These are phyloP conservation scores for Cichladusa arquata DNA, from an alignment of 2,113 vertebrate species.

Conservation along the genomic window DNA sequence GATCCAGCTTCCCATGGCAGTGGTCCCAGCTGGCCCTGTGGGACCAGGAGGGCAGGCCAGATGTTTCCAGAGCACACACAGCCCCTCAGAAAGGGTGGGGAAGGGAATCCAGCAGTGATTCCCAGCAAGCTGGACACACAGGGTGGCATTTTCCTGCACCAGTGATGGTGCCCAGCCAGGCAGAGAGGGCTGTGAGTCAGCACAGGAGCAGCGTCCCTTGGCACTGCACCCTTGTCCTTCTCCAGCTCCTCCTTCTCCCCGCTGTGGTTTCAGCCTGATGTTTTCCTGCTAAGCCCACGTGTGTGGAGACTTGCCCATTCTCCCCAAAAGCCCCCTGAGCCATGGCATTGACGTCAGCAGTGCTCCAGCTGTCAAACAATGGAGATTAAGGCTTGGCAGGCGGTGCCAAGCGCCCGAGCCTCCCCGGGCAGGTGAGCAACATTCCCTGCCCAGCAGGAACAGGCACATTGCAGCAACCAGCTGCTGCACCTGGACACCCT, in stretches of 20 bases:
- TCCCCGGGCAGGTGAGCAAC: conserved; percentile 31
- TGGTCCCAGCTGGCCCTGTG: accelerated
- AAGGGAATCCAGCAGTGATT: accelerated
- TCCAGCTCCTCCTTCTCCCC: neutral
- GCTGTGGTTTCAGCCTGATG: neutral
- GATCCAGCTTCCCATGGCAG: accelerated
- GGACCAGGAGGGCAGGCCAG: neutral
- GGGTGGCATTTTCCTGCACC: neutral
- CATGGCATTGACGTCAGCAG: conserved; percentile 65
- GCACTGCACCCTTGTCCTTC: neutral
- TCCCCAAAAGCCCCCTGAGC: conserved; percentile 58
- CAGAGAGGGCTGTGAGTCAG: neutral
- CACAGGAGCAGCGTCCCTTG: neutral
- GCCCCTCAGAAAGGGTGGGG: neutral
- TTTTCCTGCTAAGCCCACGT: neutral
- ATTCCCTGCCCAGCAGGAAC: conserved; percentile 15
- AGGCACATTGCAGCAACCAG: neutral
- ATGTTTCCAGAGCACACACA: accelerated
- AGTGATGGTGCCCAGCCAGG: neutral
- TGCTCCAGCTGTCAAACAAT: conserved; percentile 31
- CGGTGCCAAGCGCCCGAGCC: neutral
- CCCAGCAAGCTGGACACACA: neutral
- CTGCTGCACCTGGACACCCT: neutral
- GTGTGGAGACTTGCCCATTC: conserved; percentile 41
- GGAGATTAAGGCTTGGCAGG: conserved; percentile 51